Evolutionary conservation across 1,140 invertebrate genomes (phyloP), one percentile per base, ranked within the genome.

Genomic region (Lepidostoma basale): DNA sequence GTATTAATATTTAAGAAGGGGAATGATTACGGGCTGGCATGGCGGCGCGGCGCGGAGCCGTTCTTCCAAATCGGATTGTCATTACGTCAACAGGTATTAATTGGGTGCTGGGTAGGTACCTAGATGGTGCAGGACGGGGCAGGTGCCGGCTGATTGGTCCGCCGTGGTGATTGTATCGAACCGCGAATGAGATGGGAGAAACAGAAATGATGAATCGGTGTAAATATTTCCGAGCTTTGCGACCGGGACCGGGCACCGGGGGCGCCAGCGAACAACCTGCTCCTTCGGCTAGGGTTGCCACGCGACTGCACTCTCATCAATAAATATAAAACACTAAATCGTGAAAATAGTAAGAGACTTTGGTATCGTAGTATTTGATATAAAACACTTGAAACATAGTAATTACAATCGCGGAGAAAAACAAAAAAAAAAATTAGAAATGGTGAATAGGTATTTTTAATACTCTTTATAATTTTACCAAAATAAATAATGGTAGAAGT

Each of bases 191-290:
- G 49, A 54, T 16, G 25, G n/a, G n/a, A n/a, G n/a, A 49, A 1
- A 20, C 28, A n/a, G 25, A 49, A 54, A 54, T 54, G 49, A 54
- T 54, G 49, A 54, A 54, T 54, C 49, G 49, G 49, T 54, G 49
- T 30, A 54, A 54, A 54, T 54, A 54, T 54, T 54, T 33, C 10
- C 25, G 30, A 54, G 20, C 26, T 30, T 26, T 54, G n/a, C 49
- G 49, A 26, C 49, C 49, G n/a, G n/a, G n/a, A n/a, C n/a, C n/a
- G n/a, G n/a, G n/a, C n/a, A n/a, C n/a, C n/a, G 25, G 26, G 49
- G 26, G 49, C 26, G 49, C 49, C 49, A 54, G 14, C 26, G 49
- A 33, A 28, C 49, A 54, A 54, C 49, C 49, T 54, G 49, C 49
- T 28, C 14, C 25, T n/a, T 12, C 16, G n/a, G 23, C 16, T 54